Conservation (phyloP, 2,113 vertebrate species). For the Mystacornis crossleyi region DNA sequence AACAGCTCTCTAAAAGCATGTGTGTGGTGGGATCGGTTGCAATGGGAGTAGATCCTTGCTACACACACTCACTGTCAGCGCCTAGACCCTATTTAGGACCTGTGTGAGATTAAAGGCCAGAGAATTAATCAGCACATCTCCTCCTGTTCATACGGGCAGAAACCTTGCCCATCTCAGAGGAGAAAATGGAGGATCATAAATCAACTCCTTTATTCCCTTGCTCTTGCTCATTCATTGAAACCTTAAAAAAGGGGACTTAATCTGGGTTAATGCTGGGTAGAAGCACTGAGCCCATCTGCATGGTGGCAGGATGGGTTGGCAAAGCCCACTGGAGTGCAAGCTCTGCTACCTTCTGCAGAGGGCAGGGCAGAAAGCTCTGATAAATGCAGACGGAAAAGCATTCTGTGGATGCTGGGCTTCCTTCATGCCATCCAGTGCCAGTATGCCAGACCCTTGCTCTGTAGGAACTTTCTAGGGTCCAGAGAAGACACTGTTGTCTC, state of each 20-base stretch:
- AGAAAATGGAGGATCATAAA: background rate
- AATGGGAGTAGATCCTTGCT: background rate
- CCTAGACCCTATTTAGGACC: background rate
- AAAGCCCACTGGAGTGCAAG: background rate
- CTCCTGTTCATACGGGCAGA: slow-evolving; percentile 36
- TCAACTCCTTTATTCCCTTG: background rate
- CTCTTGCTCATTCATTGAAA: background rate
- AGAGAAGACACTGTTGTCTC: background rate
- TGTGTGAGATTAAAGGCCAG: background rate
- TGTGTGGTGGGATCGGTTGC: background rate
- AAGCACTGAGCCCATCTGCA: background rate
- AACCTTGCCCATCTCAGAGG: slow-evolving; percentile 20
- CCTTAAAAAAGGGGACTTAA: background rate
- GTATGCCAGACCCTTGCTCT: background rate
- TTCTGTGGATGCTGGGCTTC: background rate
- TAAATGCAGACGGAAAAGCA: background rate
- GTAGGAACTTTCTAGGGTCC: background rate
- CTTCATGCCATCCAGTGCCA: background rate
- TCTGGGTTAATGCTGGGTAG: background rate
- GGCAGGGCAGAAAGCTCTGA: background rate
- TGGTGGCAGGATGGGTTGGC: background rate
- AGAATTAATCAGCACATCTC: background rate
- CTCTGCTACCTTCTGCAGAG: background rate
- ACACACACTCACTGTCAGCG: background rate
- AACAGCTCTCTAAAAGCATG: background rate